Evolutionary conservation across 2,888 invertebrate species (phyloP).

Genomic region (Andrena trimmerana): DNA sequence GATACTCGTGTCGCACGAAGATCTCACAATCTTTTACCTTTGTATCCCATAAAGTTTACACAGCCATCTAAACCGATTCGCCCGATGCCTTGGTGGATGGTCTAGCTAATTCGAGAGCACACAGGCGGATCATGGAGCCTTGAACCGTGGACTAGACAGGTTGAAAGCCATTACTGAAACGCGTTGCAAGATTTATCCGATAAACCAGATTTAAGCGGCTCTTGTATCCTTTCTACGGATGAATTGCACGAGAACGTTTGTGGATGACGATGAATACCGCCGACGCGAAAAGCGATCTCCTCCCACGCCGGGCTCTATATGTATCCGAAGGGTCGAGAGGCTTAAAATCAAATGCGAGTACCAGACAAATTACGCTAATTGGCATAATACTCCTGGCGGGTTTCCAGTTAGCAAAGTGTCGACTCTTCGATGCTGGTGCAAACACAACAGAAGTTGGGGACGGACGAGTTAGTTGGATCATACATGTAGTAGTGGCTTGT

Average conservation of each 20-base stretch:
- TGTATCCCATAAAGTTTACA: conserved; percentile 60
- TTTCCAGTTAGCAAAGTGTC: conserved; percentile 69
- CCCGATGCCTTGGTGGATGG: conserved; percentile 61
- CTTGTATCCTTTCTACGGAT: conserved; percentile 59
- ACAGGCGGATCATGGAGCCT: conserved; percentile 66
- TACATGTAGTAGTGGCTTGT: conserved; percentile 6
- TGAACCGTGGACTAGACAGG: conserved; percentile 63
- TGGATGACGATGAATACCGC: conserved; percentile 55
- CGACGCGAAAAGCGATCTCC: conserved; percentile 60
- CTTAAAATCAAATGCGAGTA: conserved; percentile 71
- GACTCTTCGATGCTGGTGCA: conserved; percentile 48
- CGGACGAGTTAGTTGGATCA: conserved; percentile 17
- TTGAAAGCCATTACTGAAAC: conserved; percentile 59
- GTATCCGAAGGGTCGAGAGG: conserved; percentile 63
- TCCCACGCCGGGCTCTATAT: conserved; percentile 14
- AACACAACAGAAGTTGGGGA: conserved; percentile 42
- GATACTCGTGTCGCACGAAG: conserved; percentile 11
- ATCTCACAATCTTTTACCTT: conserved; percentile 54
- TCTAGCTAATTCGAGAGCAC: conserved; percentile 67
- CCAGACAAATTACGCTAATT: conserved; percentile 79
- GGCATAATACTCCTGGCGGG: conserved; percentile 77
- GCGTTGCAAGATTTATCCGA: conserved; percentile 70
- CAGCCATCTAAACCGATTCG: conserved; percentile 68
- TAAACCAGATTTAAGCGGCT: conserved; percentile 72
- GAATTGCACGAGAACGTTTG: conserved; percentile 63